Evolutionary conservation across 2,113 vertebrate genomes (phyloP).

Genomic region (Oncorhynchus masou): DNA sequence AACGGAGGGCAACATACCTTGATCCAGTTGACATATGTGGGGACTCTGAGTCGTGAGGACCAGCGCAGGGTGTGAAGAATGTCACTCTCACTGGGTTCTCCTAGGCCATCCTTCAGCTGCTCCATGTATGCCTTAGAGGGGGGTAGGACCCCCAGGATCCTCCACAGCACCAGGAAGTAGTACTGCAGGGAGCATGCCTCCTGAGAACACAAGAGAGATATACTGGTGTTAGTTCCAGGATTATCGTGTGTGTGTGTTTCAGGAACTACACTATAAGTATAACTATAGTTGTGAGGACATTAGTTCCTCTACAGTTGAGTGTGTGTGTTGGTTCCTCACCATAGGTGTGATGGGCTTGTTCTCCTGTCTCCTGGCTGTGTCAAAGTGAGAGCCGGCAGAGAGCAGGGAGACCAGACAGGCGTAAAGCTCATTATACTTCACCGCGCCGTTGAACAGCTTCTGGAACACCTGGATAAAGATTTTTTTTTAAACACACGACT

Average conservation of each 20-base stretch:
- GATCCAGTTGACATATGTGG: constrained; percentile 90
- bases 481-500: background rate
- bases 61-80: constrained; percentile 93
- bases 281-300: background rate
- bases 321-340: constrained; percentile 68
- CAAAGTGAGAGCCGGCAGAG: constrained; percentile 90
- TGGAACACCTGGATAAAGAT: constrained; percentile 92
- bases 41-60: constrained; percentile 90
- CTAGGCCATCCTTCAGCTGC: constrained; percentile 83
- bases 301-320: background rate
- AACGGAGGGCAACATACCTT: constrained; percentile 74
- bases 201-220: constrained; percentile 62
- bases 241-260: background rate
- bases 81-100: constrained; percentile 90
- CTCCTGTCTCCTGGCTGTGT: constrained; percentile 88
- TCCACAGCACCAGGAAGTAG: constrained; percentile 94
- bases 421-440: constrained; percentile 91
- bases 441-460: constrained; percentile 86
- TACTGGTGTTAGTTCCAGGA: too few species aligned
- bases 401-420: constrained; percentile 82
- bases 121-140: constrained; percentile 90
- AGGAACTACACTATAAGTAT: background rate
- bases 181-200: constrained; percentile 98
- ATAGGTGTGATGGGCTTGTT: constrained; percentile 85
- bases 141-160: too few species aligned